These are phyloP conservation scores for Aproaerema taeniolella DNA, from an alignment of 2,888 invertebrate genomes.

Conservation along the genomic window DNA sequence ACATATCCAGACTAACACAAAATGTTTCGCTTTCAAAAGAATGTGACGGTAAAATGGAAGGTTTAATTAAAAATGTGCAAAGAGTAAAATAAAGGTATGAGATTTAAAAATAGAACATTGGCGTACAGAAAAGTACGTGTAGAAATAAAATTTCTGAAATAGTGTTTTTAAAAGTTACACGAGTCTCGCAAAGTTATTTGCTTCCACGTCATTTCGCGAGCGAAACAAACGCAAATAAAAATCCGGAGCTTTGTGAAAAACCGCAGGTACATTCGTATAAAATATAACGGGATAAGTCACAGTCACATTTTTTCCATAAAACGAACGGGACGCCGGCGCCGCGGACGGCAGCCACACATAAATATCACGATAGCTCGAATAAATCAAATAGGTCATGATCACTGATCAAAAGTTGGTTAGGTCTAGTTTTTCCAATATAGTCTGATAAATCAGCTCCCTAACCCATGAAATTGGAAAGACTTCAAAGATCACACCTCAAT, in stretches of 20 bases:
- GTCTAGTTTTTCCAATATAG: slow-evolving; percentile 52
- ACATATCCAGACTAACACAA: not conserved
- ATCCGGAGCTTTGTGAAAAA: slow-evolving; percentile 9
- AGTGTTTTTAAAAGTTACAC: too few relatives aligned
- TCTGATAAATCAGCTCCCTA: slow-evolving; percentile 49
- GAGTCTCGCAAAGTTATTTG: too few relatives aligned
- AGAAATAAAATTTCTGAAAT: too few relatives aligned
- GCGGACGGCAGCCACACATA: too few relatives aligned
- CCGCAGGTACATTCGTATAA: slow-evolving; percentile 28
- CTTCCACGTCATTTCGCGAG: slow-evolving; percentile 1
- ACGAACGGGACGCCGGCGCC: slow-evolving; percentile 23
- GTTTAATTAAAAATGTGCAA: not conserved
- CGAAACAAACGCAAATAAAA: slow-evolving; percentile 5
- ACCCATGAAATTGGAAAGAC: slow-evolving; percentile 54
- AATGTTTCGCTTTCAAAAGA: not conserved
- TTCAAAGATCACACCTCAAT: too few relatives aligned
- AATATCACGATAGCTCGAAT: slow-evolving; percentile 40
- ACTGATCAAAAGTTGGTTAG: slow-evolving; percentile 54
- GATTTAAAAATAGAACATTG: too few relatives aligned
- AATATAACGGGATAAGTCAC: slow-evolving; percentile 39
- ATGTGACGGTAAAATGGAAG: not conserved
- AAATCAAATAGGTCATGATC: slow-evolving; percentile 56
- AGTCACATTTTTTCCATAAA: slow-evolving; percentile 36
- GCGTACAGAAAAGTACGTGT: too few relatives aligned
- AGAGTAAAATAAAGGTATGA: not conserved